Percentiles rank a stretch among this genome's conserved stretches.
Evolutionary conservation across 2,888 invertebrate genomes (phyloP).

Genomic region (Formica aserva): DNA sequence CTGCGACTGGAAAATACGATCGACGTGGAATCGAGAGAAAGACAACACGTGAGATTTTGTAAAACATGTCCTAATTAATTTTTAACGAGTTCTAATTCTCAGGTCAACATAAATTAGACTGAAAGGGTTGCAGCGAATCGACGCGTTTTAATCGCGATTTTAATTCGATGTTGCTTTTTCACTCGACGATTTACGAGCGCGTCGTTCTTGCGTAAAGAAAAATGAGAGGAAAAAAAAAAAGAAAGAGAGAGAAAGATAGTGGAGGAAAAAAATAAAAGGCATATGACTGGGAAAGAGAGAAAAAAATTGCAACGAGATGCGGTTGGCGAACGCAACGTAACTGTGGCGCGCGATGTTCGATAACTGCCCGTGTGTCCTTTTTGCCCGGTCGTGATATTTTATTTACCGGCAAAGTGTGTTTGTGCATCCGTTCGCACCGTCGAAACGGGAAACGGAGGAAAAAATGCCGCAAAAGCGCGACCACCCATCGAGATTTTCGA

Average conservation of each 20-base stretch:
- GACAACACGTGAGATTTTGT: not conserved
- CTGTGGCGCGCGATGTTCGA: slow-evolving; percentile 70
- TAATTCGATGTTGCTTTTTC: slow-evolving; percentile 74
- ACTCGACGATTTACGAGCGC: slow-evolving; percentile 74
- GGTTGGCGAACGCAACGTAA: slow-evolving; percentile 57
- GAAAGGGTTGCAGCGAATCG: not conserved
- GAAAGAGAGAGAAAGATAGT: not conserved
- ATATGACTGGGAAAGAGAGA: not conserved
- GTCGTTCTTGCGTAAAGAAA: slow-evolving; percentile 29
- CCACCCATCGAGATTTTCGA: slow-evolving; percentile 30
- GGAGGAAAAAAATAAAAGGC: slow-evolving; percentile 5
- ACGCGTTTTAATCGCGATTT: slow-evolving; percentile 66
- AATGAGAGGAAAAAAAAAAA: not conserved
- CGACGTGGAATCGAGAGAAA: slow-evolving; percentile 7
- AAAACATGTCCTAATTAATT: slow-evolving; percentile 24
- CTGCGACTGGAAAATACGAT: not conserved
- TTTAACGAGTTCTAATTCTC: not conserved
- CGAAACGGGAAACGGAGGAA: slow-evolving; percentile 33
- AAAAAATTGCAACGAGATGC: slow-evolving; percentile 9
- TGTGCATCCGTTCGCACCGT: slow-evolving; percentile 54
- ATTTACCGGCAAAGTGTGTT: slow-evolving; percentile 73
- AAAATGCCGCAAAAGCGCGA: slow-evolving; percentile 47
- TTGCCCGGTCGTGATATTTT: slow-evolving; percentile 75
- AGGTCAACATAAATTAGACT: not conserved
- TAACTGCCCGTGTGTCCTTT: slow-evolving; percentile 74